A percentile compares a stretch with the other conserved stretches of the same genome.
These are phyloP conservation scores for Rhabditophanes sp. DNA, from an alignment of 2,888 invertebrate genomes.

Conservation along the genomic window DNA sequence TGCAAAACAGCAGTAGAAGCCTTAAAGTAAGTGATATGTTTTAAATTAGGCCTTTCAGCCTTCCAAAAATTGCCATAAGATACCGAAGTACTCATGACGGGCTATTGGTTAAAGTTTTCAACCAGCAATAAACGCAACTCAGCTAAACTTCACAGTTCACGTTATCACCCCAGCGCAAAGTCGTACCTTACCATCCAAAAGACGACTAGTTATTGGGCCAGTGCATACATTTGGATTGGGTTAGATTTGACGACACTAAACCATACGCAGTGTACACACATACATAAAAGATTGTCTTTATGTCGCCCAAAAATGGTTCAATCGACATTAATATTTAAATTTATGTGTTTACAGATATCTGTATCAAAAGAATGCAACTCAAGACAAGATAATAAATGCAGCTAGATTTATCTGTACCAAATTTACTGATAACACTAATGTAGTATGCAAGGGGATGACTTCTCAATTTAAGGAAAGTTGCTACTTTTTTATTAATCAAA, in stretches of 20 bases:
- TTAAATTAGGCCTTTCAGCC: too few relatives aligned
- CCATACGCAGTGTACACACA: too few relatives aligned
- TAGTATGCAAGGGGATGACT: conserved; percentile 37
- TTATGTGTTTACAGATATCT: conserved; percentile 12
- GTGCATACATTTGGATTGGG: too few relatives aligned
- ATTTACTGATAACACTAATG: conserved; percentile 26
- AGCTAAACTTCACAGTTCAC: not conserved
- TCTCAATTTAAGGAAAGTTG: conserved; percentile 28
- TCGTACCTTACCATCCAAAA: too few relatives aligned
- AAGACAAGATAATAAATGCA: conserved; percentile 21
- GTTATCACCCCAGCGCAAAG: not conserved
- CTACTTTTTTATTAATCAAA: conserved; percentile 6
- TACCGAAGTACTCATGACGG: too few relatives aligned
- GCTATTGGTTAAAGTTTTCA: conserved; percentile 7
- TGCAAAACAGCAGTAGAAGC: conserved; percentile 15
- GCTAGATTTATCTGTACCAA: conserved; percentile 29
- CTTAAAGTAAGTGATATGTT: conserved; percentile 7
- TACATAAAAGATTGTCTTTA: too few relatives aligned
- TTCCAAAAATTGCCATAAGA: too few relatives aligned
- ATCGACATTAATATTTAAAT: too few relatives aligned
- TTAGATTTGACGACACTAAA: too few relatives aligned
- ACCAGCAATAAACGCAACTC: conserved; percentile 9
- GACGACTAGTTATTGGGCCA: too few relatives aligned
- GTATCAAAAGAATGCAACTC: conserved; percentile 22
- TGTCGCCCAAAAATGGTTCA: too few relatives aligned